These are phyloP conservation scores for Calliphora vomitoria DNA, from an alignment of 2,888 invertebrate species.

Conservation along the genomic window DNA sequence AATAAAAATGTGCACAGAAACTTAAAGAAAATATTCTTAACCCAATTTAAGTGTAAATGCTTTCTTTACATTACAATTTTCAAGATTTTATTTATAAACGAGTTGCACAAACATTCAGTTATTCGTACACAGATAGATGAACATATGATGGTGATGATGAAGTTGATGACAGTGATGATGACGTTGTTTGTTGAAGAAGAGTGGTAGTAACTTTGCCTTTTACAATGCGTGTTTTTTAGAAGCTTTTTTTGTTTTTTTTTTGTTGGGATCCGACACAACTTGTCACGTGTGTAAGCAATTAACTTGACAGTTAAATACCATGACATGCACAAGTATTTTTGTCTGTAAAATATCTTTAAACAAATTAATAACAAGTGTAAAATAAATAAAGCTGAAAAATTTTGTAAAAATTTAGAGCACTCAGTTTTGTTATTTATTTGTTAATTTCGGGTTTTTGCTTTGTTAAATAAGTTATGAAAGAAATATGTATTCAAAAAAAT, in stretches of 20 bases:
- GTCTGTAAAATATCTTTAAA: slow-evolving; percentile 29
- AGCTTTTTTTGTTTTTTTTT: slow-evolving; percentile 1
- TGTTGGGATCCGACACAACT: slow-evolving; percentile 21
- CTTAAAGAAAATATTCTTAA: slow-evolving; percentile 43
- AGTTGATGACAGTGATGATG: slow-evolving; percentile 25
- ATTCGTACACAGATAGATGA: not conserved
- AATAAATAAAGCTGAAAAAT: slow-evolving; percentile 24
- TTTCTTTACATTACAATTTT: slow-evolving; percentile 25
- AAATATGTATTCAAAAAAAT: not conserved
- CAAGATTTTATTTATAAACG: slow-evolving; percentile 43
- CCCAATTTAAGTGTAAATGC: slow-evolving; percentile 45
- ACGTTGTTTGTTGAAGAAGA: slow-evolving; percentile 10
- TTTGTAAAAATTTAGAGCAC: slow-evolving; percentile 3
- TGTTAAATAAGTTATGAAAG: not conserved
- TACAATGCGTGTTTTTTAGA: not conserved
- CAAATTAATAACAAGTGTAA: slow-evolving; percentile 22
- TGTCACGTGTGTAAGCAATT: slow-evolving; percentile 69
- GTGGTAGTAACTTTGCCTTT: slow-evolving; percentile 32
- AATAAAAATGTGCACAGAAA: not conserved
- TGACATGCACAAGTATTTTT: slow-evolving; percentile 52
- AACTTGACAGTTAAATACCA: slow-evolving; percentile 60
- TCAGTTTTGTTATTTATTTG: not conserved
- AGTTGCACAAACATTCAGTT: slow-evolving; percentile 26
- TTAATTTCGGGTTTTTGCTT: not conserved
- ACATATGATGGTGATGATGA: slow-evolving; percentile 20